Percentiles rank a stretch among this genome's conserved stretches.
Conservation (phyloP, 2,888 invertebrate genomes). For the Polymixis flavicincta region DNA sequence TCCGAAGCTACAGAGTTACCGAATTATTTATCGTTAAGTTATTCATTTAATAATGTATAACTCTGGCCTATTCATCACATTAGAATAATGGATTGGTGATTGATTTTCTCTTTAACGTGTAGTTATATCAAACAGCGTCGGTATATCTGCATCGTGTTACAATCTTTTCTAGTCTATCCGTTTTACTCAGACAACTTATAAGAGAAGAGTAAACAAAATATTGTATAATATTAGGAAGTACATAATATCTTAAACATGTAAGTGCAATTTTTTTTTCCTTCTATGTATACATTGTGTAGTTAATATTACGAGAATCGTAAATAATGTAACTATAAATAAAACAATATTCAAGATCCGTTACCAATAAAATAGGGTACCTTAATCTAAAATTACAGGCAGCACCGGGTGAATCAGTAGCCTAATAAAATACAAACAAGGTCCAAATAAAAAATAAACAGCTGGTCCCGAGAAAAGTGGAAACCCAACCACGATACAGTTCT, state of each 20-base stretch:
- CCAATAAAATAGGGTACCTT: constrained; percentile 52
- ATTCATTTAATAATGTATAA: background rate
- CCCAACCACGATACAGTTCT: constrained; percentile 9
- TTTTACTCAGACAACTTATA: background rate
- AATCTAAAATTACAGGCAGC: constrained; percentile 58
- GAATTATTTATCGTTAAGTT: too few relatives aligned
- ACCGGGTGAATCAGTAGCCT: constrained; percentile 60
- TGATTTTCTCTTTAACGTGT: background rate
- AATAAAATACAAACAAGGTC: constrained; percentile 63
- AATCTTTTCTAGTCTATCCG: too few relatives aligned
- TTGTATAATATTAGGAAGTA: background rate
- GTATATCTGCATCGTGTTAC: background rate
- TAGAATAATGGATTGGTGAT: background rate
- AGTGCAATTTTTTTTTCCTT: background rate
- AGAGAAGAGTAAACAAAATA: background rate
- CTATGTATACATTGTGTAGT: background rate
- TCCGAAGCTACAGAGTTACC: too few relatives aligned
- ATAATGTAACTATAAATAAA: constrained; percentile 40
- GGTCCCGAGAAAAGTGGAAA: constrained; percentile 29
- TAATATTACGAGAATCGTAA: constrained; percentile 21
- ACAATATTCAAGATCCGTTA: constrained; percentile 34
- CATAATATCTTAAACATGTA: background rate
- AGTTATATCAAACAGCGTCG: background rate
- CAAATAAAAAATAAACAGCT: constrained; percentile 61
- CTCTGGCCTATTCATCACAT: background rate